These are phyloP conservation scores for Cantharis rufa DNA, from an alignment of 2,888 invertebrate genomes.

Conservation along the genomic window DNA sequence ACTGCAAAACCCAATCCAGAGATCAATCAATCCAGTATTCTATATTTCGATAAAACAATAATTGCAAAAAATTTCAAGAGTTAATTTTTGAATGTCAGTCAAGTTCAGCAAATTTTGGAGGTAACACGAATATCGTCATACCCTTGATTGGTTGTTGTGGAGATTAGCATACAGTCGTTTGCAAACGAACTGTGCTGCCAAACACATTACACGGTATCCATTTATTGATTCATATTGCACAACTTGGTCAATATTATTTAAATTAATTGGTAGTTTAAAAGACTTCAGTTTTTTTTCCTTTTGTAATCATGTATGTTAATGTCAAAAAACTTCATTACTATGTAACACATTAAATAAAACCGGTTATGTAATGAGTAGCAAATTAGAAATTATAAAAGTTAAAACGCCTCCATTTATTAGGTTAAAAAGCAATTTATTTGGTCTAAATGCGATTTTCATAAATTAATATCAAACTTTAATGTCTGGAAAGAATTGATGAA, in stretches of 20 bases:
- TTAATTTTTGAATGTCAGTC: not conserved
- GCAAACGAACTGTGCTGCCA: not conserved
- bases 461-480: not conserved
- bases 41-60: not conserved
- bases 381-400: not conserved
- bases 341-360: not conserved
- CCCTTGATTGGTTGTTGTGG: not conserved
- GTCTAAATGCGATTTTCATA: not conserved
- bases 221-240: not conserved
- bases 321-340: not conserved
- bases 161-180: too few species aligned
- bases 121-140: not conserved
- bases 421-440: not conserved
- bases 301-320: not conserved
- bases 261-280: not conserved
- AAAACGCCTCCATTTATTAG: not conserved
- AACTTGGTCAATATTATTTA: not conserved
- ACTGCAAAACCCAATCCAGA: not conserved
- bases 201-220: not conserved
- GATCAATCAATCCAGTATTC: too few species aligned
- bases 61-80: not conserved
- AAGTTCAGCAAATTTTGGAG: not conserved
- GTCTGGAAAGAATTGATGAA: slow-evolving; percentile 1
- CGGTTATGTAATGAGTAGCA: not conserved
- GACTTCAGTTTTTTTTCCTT: not conserved